These are phyloP conservation scores for Didymodactylos carnosus DNA, from an alignment of 2,888 invertebrate species.

Conservation along the genomic window DNA sequence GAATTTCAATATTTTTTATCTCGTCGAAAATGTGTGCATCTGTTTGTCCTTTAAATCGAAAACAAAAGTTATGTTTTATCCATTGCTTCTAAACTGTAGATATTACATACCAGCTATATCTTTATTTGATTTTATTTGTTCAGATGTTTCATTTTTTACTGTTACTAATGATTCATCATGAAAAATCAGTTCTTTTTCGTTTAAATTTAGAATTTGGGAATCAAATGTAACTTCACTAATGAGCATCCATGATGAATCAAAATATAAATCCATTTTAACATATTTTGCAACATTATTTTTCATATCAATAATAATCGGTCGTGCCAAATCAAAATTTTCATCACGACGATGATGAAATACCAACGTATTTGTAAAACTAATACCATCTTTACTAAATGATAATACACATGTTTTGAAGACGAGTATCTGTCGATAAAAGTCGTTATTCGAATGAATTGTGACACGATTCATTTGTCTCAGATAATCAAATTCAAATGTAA, in stretches of 20 bases:
- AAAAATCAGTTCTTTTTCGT: no score
- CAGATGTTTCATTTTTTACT: background rate
- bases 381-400: slow-evolving; percentile 53
- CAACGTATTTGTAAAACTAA: slow-evolving; percentile 55
- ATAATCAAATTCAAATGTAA: slow-evolving; percentile 66
- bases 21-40: no score
- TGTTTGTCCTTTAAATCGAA: no score
- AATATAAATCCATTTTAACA: slow-evolving; percentile 54
- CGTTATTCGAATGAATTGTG: slow-evolving; percentile 58
- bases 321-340: slow-evolving; percentile 53
- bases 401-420: slow-evolving; percentile 61
- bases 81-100: no score
- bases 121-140: background rate
- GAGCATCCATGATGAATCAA: slow-evolving; percentile 64
- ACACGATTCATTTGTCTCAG: slow-evolving; percentile 65
- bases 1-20: no score
- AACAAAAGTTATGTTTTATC: no score
- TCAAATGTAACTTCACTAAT: slow-evolving; percentile 70
- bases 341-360: slow-evolving; percentile 47
- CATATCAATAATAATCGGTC: slow-evolving; percentile 60
- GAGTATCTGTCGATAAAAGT: slow-evolving; percentile 61
- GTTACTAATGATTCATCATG: background rate
- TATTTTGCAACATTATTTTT: slow-evolving; percentile 60
- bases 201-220: slow-evolving; percentile 44
- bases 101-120: no score